Conservation (phyloP, 2,113 vertebrate species). For the Festucalex cinctus region DNA sequence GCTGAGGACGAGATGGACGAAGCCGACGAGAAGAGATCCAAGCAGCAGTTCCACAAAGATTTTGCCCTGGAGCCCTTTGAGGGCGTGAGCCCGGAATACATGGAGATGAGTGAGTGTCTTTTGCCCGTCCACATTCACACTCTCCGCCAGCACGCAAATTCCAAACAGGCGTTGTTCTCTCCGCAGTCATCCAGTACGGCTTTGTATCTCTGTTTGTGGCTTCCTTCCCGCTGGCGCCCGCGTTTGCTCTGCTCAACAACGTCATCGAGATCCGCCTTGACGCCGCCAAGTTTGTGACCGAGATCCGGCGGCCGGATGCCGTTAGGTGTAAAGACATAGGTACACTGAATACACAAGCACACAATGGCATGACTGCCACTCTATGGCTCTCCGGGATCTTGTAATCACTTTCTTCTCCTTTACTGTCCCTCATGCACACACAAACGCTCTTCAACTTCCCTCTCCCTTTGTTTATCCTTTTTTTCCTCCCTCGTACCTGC, state of each 20-base stretch:
- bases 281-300: constrained; percentile 91
- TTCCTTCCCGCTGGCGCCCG: constrained; percentile 92
- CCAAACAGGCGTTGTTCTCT: not conserved
- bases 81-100: constrained; percentile 92
- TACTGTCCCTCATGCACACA: constrained; percentile 1
- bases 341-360: constrained; percentile 47
- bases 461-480: constrained; percentile 9
- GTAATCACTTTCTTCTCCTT: constrained; percentile 36
- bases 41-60: constrained; percentile 88
- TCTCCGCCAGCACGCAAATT: not conserved
- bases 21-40: constrained; percentile 68
- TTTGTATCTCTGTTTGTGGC: constrained; percentile 97
- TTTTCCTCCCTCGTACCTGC: constrained; percentile 37
- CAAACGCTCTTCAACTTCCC: not conserved
- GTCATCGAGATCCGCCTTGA: constrained; percentile 95
- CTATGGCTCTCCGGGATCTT: constrained; percentile 18
- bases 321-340: constrained; percentile 95
- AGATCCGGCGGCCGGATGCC: constrained; percentile 87
- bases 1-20: constrained; percentile 63
- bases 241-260: constrained; percentile 95
- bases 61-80: constrained; percentile 87
- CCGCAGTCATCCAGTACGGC: constrained; percentile 91
- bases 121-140: not conserved
- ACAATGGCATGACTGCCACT: not conserved
- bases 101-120: constrained; percentile 93